Conservation (phyloP, 2,797 vertebrate species). For the Poecilia gillii region DNA sequence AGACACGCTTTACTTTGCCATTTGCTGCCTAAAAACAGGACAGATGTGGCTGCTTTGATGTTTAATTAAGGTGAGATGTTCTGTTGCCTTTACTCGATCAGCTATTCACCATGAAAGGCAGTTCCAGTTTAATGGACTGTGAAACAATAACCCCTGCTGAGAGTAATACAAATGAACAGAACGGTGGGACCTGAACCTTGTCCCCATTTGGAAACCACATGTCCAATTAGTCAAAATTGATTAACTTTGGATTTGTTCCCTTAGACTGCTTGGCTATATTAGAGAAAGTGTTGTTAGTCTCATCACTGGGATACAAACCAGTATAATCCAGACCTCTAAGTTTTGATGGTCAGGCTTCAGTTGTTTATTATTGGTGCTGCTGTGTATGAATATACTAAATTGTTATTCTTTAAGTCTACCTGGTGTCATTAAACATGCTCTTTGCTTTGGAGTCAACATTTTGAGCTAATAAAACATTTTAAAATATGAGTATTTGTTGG, state of each 20-base stretch:
- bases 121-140: slow-evolving; percentile 8
- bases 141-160: slow-evolving; percentile 3
- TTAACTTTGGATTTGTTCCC: neutral
- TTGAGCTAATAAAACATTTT: neutral
- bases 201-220: neutral
- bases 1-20: neutral
- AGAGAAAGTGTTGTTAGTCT: neutral
- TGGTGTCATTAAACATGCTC: neutral
- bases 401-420: neutral
- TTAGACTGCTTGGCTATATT: neutral
- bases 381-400: neutral
- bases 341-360: neutral
- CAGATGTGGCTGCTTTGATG: neutral
- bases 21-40: neutral
- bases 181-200: neutral
- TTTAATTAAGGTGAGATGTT: slow-evolving; percentile 14
- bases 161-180: slow-evolving; percentile 5
- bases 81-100: neutral
- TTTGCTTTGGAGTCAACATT: neutral
- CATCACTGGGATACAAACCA: neutral
- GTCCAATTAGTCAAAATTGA: neutral
- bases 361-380: neutral
- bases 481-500: neutral
- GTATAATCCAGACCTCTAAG: neutral
- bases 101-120: slow-evolving; percentile 1